Base-by-base conservation (phyloP, 2,797 vertebrate genomes). In the Miichthys miiuy region DNA sequence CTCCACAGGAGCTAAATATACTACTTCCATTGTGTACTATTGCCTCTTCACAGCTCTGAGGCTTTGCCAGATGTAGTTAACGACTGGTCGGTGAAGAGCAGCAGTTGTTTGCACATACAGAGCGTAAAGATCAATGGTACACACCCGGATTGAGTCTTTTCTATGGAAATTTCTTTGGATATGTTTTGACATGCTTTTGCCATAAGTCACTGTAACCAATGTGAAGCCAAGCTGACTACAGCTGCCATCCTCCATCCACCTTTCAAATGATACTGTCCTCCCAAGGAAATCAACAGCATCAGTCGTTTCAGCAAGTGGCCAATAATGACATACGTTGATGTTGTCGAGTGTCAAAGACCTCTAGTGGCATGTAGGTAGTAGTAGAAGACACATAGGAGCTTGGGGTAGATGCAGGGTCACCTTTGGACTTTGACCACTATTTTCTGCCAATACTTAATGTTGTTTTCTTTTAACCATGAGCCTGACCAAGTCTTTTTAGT, bases 171-270 rank as follows among this genome's bases (percentile, higher is more conserved):
- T 68, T 64, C 21, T 74, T 56, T 55, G 21, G 41, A 48, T 13
- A 16, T 20, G 51, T 34, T 65, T 58, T 70, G 77, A 74, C n/a
- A 58, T 64, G 18, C 34, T 77, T 20, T 46, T 16, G 23, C 34
- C 8, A 9, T 57, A 54, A 71, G 50, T 71, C 68, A 58, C 20
- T 30, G 16, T 57, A 64, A 21, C 16, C 23, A 25, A 58, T 50
- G 51, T 57, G 47, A 70, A 48, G 23, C 21, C 44, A 41, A 63
- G 21, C 57, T 55, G 60, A 57, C 21, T 52, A 20, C 38, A 55
- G 57, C 58, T 13, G 48, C 41, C 16, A 55, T 44, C n/a, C 14
- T 56, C 25, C 30, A 4, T 56, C 30, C 27, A 27, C 27, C 25
- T 30, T 18, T 57, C 25, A 57, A 57, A 34, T 18, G 4, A 21